Evolutionary conservation across 2,113 vertebrate genomes (phyloP), one percentile per base, ranked within the genome.

Genomic region (Neolamprologus tretocephalus): DNA sequence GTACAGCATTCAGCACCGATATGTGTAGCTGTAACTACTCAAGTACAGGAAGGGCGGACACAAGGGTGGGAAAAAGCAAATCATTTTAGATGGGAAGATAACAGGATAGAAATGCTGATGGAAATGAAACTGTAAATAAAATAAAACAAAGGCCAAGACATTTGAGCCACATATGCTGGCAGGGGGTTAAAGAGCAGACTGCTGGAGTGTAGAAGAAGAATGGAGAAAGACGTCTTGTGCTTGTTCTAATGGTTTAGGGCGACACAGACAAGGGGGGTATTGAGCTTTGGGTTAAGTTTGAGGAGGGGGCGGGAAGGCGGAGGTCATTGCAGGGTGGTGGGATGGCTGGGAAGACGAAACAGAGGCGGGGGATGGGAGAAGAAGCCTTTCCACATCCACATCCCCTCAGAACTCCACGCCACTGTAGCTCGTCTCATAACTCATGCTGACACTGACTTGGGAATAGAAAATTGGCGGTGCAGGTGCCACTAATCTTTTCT

Each of bases 331-430:
- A 75, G 90, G 89, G 91, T 61, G 78, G 86, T 86, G 58, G 86
- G 78, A 68, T 73, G 79, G 23, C 6, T 78, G 55, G 21, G 47
- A 71, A 89, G 87, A 93, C 73, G 86, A 95, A 92, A 89, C 80
- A 89, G 80, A 54, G 91, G 51, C 66, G 90, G 92, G 95, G 93
- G 92, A 92, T 90, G 94, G 94, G 82, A 82, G 45, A 49, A 91
- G 83, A 84, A 55, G 80, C 84, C 61, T 87, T 92, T 94, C 88
- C 87, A 93, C 84, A 86, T 88, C 73, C 23, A 87, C 81, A 94
- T 93, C 87, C 87, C 91, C 82, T 93, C 49, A 91, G 84, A 31
- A 51, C 57, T 49, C 49, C 42, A 10, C 10, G 35, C 55, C 78
- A 45, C 88, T 75, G 85, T 19, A 58, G 58, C 87, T 91, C 3